Evolutionary conservation across 2,797 vertebrate genomes (phyloP), one percentile per base, ranked within the genome.

Genomic region (Neosilurus mollespiculum): DNA sequence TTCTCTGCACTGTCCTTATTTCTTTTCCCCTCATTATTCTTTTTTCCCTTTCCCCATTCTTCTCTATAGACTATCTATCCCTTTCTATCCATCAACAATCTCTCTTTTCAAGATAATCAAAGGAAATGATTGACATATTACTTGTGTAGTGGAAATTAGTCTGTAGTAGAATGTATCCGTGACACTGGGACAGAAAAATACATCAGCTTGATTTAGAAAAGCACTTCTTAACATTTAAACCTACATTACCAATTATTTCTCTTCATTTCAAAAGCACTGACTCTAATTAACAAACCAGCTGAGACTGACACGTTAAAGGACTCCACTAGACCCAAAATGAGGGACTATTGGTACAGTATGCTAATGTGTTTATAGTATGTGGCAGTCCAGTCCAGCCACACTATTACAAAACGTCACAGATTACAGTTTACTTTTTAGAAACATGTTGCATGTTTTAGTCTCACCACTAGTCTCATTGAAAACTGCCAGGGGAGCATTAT

Each of bases 391-490:
- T 70, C 37, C 34, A 30, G 49, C 1, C 34, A 16, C 51, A 24
- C 22, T 71, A 24, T 24, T 24, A n/a, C 66, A 10, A 16, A 9
- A 70, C 2, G 37, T 11, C 62, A 65, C 11, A 34, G 14, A 8
- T 16, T 26, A 26, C 62, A 37, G 34, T 22, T 37, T 30, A 9
- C 9, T 2, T 37, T 7, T 69, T 4, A 69, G 37, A 71, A 71
- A 71, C 8, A 51, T 51, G 37, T 24, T 51, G 18, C 8, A 51
- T 24, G 49, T 58, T 51, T 9, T 9, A 5, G 4, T 66, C 87
- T 89, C 61, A 99, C 98, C 97, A 88, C 92, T 91, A 64, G 90
- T 91, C 24, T 94, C 94, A 70, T 84, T 94, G 92, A 95, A 98
- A 89, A 98, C 67, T 18, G 91, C 80, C 84, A 99, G 90, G 56